Percentiles rank a stretch among this genome's conserved stretches.
These are phyloP conservation scores for Trichogramma dendrolimi DNA, from an alignment of 2,888 invertebrate species.

Conservation along the genomic window DNA sequence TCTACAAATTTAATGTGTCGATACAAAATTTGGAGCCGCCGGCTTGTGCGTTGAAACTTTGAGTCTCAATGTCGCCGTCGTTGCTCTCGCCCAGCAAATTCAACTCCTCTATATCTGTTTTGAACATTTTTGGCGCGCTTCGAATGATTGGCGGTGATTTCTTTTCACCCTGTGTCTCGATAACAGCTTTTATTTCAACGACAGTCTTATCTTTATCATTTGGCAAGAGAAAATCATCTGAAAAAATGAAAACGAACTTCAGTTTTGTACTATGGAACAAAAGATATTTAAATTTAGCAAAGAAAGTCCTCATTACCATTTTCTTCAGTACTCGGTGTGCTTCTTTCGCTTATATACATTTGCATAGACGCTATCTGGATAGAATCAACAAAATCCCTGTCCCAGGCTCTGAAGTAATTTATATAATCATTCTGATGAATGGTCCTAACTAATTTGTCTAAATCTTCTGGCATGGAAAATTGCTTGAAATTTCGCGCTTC, in stretches of 20 bases:
- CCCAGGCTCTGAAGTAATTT: slow-evolving; percentile 34
- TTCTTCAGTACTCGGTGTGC: slow-evolving; percentile 28
- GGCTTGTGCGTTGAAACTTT: slow-evolving; percentile 20
- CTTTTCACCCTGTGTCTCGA: slow-evolving; percentile 17
- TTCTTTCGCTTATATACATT: slow-evolving; percentile 15
- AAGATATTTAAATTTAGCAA: slow-evolving; percentile 9
- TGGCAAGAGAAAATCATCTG: slow-evolving; percentile 35
- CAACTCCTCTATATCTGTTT: slow-evolving; percentile 39
- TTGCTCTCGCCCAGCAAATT: slow-evolving; percentile 39
- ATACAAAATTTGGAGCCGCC: slow-evolving; percentile 34
- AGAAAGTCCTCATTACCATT: slow-evolving; percentile 32
- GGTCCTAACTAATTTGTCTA: slow-evolving; percentile 42
- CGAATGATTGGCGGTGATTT: slow-evolving; percentile 1
- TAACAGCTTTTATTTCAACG: slow-evolving; percentile 16
- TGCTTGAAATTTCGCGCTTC: slow-evolving; percentile 43
- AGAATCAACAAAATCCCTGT: slow-evolving; percentile 39
- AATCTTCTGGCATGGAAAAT: slow-evolving; percentile 42
- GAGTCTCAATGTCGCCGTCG: slow-evolving; percentile 29
- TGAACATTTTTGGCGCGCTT: slow-evolving; percentile 25
- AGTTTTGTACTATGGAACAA: not conserved
- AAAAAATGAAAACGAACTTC: slow-evolving; percentile 13
- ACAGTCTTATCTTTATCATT: slow-evolving; percentile 20
- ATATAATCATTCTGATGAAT: slow-evolving; percentile 39
- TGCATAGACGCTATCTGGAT: slow-evolving; percentile 36
- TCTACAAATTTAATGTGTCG: slow-evolving; percentile 39